These are phyloP conservation scores for Chloroceryle amazona DNA, from an alignment of 2,797 vertebrate genomes.

Conservation along the genomic window DNA sequence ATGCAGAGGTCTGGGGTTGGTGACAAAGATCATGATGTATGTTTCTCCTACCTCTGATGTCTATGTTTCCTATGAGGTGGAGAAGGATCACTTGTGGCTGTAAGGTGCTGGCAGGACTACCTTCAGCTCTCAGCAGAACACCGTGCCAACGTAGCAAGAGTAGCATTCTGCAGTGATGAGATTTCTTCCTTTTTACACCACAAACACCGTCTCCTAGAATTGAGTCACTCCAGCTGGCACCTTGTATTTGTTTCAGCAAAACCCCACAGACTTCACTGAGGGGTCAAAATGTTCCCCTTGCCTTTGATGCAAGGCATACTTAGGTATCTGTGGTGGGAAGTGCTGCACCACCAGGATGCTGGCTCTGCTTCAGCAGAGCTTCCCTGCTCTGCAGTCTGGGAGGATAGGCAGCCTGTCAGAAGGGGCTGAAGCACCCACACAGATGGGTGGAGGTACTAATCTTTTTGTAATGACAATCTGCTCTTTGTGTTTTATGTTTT, in stretches of 20 bases:
- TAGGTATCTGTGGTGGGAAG: not conserved
- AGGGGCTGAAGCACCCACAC: not conserved
- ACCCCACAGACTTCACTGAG: not conserved
- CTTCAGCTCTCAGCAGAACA: not conserved
- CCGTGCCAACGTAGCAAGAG: not conserved
- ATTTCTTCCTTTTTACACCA: not conserved
- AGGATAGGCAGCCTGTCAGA: not conserved
- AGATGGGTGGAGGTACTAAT: not conserved
- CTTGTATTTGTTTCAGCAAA: not conserved
- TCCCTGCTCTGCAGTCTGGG: rapidly evolving
- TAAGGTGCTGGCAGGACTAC: not conserved
- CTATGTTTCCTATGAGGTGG: rapidly evolving
- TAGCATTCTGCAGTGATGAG: not conserved
- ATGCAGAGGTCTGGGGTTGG: not conserved
- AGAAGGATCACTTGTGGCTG: not conserved
- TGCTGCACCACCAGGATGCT: not conserved
- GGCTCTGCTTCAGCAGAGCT: not conserved
- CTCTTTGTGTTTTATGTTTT: slow-evolving; percentile 26
- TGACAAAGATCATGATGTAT: rapidly evolving
- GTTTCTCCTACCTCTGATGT: not conserved
- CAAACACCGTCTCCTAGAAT: not conserved
- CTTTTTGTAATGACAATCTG: not conserved
- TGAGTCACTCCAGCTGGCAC: not conserved
- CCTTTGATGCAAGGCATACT: not conserved
- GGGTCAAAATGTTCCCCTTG: rapidly evolving